Conservation (phyloP, 2,888 invertebrate species). For the Eristalis tenax region DNA sequence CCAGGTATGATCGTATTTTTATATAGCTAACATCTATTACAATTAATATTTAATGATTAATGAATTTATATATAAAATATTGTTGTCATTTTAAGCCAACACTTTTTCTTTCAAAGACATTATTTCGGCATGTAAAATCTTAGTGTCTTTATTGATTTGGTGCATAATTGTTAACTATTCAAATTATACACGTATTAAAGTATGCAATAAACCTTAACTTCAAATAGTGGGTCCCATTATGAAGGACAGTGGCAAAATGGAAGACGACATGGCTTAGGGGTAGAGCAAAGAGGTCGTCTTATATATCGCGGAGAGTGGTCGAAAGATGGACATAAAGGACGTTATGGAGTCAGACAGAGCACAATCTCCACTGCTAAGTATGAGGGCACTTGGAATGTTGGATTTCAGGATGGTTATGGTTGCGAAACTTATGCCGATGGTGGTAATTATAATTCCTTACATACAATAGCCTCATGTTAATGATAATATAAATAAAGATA, state of each 20-base stretch:
- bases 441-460: constrained; percentile 86
- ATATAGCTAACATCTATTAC: not conserved
- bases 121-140: no score
- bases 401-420: constrained; percentile 99
- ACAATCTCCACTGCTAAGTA: constrained; percentile 97
- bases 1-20: constrained; percentile 86
- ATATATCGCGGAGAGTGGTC: constrained; percentile 99
- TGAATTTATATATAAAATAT: no score
- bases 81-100: no score
- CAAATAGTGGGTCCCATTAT: constrained; percentile 93
- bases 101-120: no score
- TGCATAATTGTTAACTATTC: not conserved
- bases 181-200: not conserved
- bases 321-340: constrained; percentile 96
- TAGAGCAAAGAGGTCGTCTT: constrained; percentile 98
- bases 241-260: constrained; percentile 99
- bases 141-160: no score
- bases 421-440: constrained; percentile 99
- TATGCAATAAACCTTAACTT: not conserved
- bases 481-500: no score
- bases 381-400: constrained; percentile 99
- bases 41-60: no score
- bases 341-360: constrained; percentile 98
- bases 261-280: constrained; percentile 98
- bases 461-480: not conserved